Evolutionary conservation across 1,140 invertebrate species (phyloP).

Genomic region (Mylabris phalerata): DNA sequence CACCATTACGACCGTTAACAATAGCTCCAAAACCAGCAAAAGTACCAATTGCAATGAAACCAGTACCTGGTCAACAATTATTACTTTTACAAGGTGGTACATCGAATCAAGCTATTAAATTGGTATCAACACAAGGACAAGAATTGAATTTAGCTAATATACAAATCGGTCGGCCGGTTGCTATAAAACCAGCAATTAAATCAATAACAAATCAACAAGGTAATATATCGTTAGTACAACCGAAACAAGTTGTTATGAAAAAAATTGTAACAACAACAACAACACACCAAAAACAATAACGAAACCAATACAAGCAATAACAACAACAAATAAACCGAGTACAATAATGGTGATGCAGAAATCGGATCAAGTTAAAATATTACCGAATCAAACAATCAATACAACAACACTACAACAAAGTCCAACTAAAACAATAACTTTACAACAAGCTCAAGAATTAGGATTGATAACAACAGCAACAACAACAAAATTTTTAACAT

Average conservation of each 20-base stretch:
- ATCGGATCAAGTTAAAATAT: slow-evolving; percentile 28
- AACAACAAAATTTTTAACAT: slow-evolving; percentile 48
- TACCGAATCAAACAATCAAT: slow-evolving; percentile 13
- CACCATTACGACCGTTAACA: slow-evolving; percentile 38
- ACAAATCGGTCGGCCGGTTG: slow-evolving; percentile 31
- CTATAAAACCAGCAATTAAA: slow-evolving; percentile 32
- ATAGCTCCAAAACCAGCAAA: slow-evolving; percentile 42
- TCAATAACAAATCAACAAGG: slow-evolving; percentile 15
- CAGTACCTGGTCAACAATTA: slow-evolving; percentile 33
- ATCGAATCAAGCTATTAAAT: slow-evolving; percentile 35
- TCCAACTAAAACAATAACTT: slow-evolving; percentile 61
- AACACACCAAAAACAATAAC: slow-evolving; percentile 24
- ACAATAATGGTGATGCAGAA: slow-evolving; percentile 36
- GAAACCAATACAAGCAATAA: slow-evolving; percentile 17
- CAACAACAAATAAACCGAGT: slow-evolving; percentile 14
- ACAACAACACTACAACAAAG: slow-evolving; percentile 32
- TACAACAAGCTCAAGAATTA: slow-evolving; percentile 63
- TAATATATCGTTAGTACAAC: slow-evolving; percentile 28
- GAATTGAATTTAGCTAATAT: slow-evolving; percentile 37
- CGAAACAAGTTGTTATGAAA: slow-evolving; percentile 38
- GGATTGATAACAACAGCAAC: slow-evolving; percentile 46
- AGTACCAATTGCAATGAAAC: slow-evolving; percentile 37
- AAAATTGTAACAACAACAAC: slow-evolving; percentile 31
- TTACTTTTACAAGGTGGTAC: slow-evolving; percentile 34
- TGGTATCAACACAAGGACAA: slow-evolving; percentile 36